phyloP scores from a whole-genome alignment of 2,797 vertebrate genomes.

The Manis pentadactyla region DNA sequence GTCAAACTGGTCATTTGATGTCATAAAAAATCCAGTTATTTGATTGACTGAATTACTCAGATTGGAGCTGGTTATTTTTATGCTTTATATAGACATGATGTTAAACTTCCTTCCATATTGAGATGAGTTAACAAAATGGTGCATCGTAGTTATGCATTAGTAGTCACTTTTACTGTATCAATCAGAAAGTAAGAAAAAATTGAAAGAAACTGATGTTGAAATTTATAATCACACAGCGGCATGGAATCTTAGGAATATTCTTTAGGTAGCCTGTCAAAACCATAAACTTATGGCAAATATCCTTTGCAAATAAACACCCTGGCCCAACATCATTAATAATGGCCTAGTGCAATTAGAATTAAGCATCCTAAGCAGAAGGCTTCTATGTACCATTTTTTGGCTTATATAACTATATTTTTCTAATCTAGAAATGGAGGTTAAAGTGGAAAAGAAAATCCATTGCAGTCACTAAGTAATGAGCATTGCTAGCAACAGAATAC shows the following conservation, averaged over 20 bases:
- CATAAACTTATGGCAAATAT: constrained; percentile 20
- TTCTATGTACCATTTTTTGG: not conserved
- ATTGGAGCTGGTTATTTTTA: constrained; percentile 68
- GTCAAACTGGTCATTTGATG: constrained; percentile 77
- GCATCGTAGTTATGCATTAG: not conserved
- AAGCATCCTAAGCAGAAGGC: not conserved
- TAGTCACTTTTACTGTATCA: not conserved
- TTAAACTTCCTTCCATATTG: constrained; percentile 48
- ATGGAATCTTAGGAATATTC: not conserved
- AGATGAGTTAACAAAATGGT: constrained; percentile 20
- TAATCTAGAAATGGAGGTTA: not conserved
- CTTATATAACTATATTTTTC: not conserved
- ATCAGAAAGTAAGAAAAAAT: constrained; percentile 35
- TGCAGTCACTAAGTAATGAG: not conserved
- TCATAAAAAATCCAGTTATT: constrained; percentile 65
- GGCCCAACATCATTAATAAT: constrained; percentile 24
- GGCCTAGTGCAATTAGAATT: not conserved
- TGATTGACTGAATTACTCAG: constrained; percentile 74
- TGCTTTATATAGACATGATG: not conserved
- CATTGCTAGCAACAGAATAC: not conserved
- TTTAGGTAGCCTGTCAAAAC: not conserved
- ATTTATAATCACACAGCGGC: not conserved
- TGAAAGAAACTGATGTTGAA: constrained; percentile 2
- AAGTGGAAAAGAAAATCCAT: not conserved
- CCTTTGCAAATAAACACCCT: not conserved